Conservation (phyloP, 2,888 invertebrate genomes). For the Ctena decussata region DNA sequence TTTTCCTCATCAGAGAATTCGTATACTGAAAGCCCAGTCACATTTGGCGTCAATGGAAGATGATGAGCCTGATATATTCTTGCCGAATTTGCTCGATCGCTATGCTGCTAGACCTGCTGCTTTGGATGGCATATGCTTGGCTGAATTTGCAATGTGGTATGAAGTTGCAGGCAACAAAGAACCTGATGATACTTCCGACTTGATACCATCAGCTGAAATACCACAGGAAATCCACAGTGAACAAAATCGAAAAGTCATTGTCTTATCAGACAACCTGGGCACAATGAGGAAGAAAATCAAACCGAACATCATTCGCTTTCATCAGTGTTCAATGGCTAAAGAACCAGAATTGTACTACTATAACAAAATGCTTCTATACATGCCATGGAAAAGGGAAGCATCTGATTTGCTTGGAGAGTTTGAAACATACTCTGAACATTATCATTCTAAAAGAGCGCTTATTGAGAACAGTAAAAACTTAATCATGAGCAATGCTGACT, state of each 20-base stretch:
- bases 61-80: conserved; percentile 32
- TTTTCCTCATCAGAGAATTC: conserved; percentile 18
- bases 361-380: too few relatives aligned
- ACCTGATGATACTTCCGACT: neutral
- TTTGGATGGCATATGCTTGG: too few relatives aligned
- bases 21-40: conserved; percentile 12
- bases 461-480: too few relatives aligned
- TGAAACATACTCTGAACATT: too few relatives aligned
- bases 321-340: too few relatives aligned
- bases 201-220: neutral
- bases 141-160: conserved; percentile 28
- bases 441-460: conserved; percentile 33
- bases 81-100: conserved; percentile 25
- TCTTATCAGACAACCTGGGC: too few relatives aligned
- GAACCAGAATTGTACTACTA: too few relatives aligned
- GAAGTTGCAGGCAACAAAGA: conserved; percentile 10
- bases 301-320: too few relatives aligned
- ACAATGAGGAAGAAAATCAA: too few relatives aligned
- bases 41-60: neutral
- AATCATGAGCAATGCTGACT: too few relatives aligned
- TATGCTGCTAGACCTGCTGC: conserved; percentile 17
- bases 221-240: neutral
- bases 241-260: neutral
- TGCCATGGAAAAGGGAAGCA: too few relatives aligned
- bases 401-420: too few relatives aligned